Evolutionary conservation across 2,797 vertebrate genomes (phyloP).

Genomic region (Sciurus vulgaris): DNA sequence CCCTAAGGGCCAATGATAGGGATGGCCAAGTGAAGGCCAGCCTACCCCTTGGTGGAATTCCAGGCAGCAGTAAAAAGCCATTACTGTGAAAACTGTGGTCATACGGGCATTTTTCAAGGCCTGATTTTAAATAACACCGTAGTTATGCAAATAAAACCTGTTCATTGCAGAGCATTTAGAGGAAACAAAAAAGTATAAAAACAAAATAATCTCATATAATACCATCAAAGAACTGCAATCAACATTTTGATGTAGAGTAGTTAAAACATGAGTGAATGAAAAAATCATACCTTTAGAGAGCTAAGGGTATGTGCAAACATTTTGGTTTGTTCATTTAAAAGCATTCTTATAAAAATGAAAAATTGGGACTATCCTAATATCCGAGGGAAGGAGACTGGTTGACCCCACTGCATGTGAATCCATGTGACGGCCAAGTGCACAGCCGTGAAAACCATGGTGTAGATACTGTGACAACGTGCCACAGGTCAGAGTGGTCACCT

Average conservation of each 20-base stretch:
- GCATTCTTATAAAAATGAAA: not conserved
- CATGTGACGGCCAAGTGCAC: not conserved
- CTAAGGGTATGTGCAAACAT: not conserved
- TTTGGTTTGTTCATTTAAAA: not conserved
- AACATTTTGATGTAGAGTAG: not conserved
- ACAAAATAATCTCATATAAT: slow-evolving; percentile 45
- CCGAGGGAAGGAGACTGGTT: not conserved
- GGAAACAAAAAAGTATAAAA: slow-evolving; percentile 61
- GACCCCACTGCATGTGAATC: not conserved
- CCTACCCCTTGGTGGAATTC: not conserved
- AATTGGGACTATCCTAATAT: not conserved
- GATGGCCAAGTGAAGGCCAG: not conserved
- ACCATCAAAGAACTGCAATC: slow-evolving; percentile 22
- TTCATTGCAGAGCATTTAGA: slow-evolving; percentile 41
- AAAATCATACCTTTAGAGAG: not conserved
- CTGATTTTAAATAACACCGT: slow-evolving; percentile 45
- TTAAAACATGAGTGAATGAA: slow-evolving; percentile 52
- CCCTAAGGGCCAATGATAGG: not conserved
- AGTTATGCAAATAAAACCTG: slow-evolving; percentile 55
- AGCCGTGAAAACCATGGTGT: not conserved
- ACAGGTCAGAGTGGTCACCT: not conserved
- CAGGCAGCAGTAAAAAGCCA: not conserved
- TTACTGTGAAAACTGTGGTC: not conserved
- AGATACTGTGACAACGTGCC: not conserved
- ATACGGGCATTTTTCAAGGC: not conserved